Conservation (phyloP, 2,113 vertebrate species). For the Hippopotamus amphibius region DNA sequence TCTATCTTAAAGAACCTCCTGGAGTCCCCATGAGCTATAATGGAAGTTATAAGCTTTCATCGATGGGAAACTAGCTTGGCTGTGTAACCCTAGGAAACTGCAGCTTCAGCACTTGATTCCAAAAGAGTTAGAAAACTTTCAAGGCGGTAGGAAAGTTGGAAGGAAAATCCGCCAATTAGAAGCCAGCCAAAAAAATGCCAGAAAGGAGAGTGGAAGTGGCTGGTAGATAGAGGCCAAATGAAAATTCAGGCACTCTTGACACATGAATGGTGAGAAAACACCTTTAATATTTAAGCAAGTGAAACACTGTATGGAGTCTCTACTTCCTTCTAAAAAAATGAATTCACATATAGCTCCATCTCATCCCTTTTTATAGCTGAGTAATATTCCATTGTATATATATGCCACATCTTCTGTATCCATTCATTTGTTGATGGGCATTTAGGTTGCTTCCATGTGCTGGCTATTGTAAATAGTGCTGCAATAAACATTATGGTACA, state of each 20-base stretch:
- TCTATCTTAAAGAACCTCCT: neutral
- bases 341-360: neutral
- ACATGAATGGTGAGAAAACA: neutral
- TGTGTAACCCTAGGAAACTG: slow-evolving; percentile 21
- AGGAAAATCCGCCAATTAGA: neutral
- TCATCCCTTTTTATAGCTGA: too few species aligned
- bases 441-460: too few species aligned
- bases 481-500: too few species aligned
- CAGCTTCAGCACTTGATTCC: slow-evolving; percentile 54
- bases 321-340: neutral
- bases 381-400: too few species aligned
- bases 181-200: neutral
- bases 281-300: neutral
- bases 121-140: slow-evolving; percentile 13
- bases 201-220: neutral
- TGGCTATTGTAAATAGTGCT: too few species aligned
- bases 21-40: neutral
- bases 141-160: neutral
- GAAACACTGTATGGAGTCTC: neutral
- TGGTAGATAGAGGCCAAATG: neutral
- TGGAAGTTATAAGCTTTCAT: accelerated
- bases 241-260: neutral
- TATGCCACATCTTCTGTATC: too few species aligned
- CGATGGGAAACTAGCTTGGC: neutral
- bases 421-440: too few species aligned